Conservation (phyloP, 2,888 invertebrate genomes). For the Mythimna vitellina region DNA sequence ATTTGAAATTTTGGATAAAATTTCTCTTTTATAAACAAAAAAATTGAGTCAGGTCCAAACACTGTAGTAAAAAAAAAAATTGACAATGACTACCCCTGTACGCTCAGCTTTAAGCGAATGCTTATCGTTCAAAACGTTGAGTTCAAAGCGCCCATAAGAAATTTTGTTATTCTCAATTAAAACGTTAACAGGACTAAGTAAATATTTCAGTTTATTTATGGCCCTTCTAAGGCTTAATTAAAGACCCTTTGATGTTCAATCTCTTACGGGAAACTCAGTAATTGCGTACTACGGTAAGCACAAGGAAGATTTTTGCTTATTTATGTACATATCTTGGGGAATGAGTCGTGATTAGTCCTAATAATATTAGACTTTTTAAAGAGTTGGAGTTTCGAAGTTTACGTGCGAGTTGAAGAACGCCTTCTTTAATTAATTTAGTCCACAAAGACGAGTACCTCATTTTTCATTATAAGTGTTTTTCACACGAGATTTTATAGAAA, state of each 20-base stretch:
- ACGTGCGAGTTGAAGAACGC: neutral
- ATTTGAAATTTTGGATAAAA: no score
- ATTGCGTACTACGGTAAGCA: conserved; percentile 80
- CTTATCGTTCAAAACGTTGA: conserved; percentile 73
- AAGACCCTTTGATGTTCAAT: conserved; percentile 88
- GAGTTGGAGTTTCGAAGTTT: conserved; percentile 19
- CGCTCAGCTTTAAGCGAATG: conserved; percentile 36
- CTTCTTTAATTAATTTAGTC: conserved; percentile 3
- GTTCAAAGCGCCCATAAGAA: conserved; percentile 81
- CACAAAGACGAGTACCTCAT: neutral
- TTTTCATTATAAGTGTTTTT: neutral
- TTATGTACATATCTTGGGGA: conserved; percentile 50
- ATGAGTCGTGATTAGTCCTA: conserved; percentile 39
- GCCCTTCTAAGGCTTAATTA: conserved; percentile 87
- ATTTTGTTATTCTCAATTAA: conserved; percentile 86
- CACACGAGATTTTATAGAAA: neutral
- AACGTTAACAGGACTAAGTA: conserved; percentile 83
- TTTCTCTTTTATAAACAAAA: no score
- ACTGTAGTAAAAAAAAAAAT: neutral
- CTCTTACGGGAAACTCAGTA: conserved; percentile 85
- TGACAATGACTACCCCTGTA: neutral
- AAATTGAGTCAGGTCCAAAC: no score
- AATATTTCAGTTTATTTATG: conserved; percentile 88
- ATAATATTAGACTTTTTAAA: conserved; percentile 34
- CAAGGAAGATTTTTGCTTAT: conserved; percentile 67